Percentiles rank a stretch among this genome's conserved stretches.
These are phyloP conservation scores for Melanogrammus aeglefinus DNA, from an alignment of 2,797 vertebrate genomes.

Conservation along the genomic window DNA sequence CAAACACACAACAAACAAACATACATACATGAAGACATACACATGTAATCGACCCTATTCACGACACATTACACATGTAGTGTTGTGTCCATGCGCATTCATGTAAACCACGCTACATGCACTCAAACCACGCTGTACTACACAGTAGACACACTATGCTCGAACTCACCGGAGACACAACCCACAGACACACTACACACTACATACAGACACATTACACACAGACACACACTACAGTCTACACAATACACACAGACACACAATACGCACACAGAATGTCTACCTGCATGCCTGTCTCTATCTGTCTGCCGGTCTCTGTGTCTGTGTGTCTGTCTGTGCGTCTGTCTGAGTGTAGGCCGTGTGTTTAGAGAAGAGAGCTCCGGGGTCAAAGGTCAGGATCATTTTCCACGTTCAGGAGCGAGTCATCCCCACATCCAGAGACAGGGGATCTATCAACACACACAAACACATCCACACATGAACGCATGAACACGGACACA, in stretches of 20 bases:
- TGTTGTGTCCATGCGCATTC: no score
- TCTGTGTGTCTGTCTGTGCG: not conserved
- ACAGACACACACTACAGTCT: no score
- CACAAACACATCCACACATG: not conserved
- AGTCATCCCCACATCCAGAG: not conserved
- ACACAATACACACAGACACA: no score
- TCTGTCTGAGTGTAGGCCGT: not conserved
- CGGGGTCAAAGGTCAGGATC: not conserved
- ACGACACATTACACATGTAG: not conserved
- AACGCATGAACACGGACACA: not conserved
- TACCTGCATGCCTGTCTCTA: not conserved
- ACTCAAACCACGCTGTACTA: not conserved
- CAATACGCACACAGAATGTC: no score
- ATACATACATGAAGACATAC: not conserved
- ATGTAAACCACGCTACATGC: not conserved
- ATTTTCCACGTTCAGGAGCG: conserved; percentile 1
- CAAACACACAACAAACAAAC: not conserved
- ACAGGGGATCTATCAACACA: not conserved
- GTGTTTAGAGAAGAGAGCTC: not conserved
- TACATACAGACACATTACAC: no score
- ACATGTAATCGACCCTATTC: not conserved
- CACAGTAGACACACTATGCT: not conserved
- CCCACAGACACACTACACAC: no score
- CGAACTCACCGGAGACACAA: no score
- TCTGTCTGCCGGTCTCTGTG: not conserved